Percentiles rank a stretch among this genome's conserved stretches.
Conservation (phyloP, 2,113 vertebrate species). For the Orycteropus afer region DNA sequence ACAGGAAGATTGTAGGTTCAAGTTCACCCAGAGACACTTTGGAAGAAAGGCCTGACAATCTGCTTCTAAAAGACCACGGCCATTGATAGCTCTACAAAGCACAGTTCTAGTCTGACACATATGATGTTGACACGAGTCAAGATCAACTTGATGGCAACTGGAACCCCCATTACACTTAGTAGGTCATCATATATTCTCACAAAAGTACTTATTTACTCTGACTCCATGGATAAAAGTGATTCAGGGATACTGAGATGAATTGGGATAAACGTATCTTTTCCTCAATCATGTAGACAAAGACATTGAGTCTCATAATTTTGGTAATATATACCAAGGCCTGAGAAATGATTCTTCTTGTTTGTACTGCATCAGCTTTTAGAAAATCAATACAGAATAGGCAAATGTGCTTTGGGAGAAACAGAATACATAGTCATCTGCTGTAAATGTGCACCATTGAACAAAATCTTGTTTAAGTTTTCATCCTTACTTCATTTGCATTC, state of each 20-base stretch:
- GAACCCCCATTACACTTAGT: background rate
- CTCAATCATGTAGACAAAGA: background rate
- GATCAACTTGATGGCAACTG: background rate
- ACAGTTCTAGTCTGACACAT: background rate
- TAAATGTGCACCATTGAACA: background rate
- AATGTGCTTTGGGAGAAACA: background rate
- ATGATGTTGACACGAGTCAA: background rate
- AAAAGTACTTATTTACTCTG: background rate
- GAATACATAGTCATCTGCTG: background rate
- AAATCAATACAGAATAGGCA: background rate
- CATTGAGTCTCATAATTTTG: background rate
- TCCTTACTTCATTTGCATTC: slow-evolving; percentile 1
- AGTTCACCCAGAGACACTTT: background rate
- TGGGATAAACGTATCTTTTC: background rate
- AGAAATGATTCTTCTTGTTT: slow-evolving; percentile 18
- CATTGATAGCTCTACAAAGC: background rate
- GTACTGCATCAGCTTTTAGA: slow-evolving; percentile 11
- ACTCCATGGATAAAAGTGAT: background rate
- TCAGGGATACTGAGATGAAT: background rate
- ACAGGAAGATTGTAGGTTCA: background rate
- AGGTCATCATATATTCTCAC: background rate
- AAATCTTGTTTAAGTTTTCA: background rate
- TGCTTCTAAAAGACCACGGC: background rate
- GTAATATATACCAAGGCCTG: background rate
- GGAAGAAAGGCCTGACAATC: background rate